phyloP scores from a whole-genome alignment of 1,140 invertebrate genomes.

The Fopius arisanus region DNA sequence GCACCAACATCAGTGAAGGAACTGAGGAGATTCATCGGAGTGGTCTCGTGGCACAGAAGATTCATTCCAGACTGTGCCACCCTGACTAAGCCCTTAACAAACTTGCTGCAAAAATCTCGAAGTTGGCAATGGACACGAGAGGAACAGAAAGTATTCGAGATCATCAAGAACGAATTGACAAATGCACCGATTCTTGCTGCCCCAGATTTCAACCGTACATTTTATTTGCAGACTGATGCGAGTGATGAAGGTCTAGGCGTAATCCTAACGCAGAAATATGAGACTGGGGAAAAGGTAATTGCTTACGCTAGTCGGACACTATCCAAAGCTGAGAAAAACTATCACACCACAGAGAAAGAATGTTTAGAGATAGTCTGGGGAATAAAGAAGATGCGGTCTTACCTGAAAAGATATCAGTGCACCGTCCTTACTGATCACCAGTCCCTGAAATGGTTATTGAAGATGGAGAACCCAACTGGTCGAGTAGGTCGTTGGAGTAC shows the following conservation, averaged over 20 bases:
- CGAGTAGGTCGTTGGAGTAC: too few species aligned
- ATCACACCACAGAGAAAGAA: slow-evolving; percentile 56
- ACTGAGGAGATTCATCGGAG: slow-evolving; percentile 43
- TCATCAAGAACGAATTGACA: background rate
- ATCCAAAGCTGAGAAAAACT: slow-evolving; percentile 49
- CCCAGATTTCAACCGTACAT: slow-evolving; percentile 43
- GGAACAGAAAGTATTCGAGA: background rate
- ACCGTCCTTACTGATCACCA: too few species aligned
- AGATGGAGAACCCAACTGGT: too few species aligned
- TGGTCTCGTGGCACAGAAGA: slow-evolving; percentile 50
- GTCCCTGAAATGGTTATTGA: too few species aligned
- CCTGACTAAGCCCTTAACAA: slow-evolving; percentile 39
- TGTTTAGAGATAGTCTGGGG: too few species aligned
- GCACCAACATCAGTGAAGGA: slow-evolving; percentile 41
- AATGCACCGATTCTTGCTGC: slow-evolving; percentile 16
- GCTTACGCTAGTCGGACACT: slow-evolving; percentile 56
- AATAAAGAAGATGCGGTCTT: too few species aligned
- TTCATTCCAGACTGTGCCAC: too few species aligned
- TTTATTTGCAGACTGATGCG: slow-evolving; percentile 43
- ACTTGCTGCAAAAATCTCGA: slow-evolving; percentile 42
- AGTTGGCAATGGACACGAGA: slow-evolving; percentile 41
- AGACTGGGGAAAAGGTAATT: slow-evolving; percentile 41
- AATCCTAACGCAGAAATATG: background rate
- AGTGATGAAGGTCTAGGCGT: slow-evolving; percentile 40
- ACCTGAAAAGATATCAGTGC: slow-evolving; percentile 50